These are phyloP conservation scores for Pediacus dermestoides DNA, from an alignment of 2,888 invertebrate species.

Conservation along the genomic window DNA sequence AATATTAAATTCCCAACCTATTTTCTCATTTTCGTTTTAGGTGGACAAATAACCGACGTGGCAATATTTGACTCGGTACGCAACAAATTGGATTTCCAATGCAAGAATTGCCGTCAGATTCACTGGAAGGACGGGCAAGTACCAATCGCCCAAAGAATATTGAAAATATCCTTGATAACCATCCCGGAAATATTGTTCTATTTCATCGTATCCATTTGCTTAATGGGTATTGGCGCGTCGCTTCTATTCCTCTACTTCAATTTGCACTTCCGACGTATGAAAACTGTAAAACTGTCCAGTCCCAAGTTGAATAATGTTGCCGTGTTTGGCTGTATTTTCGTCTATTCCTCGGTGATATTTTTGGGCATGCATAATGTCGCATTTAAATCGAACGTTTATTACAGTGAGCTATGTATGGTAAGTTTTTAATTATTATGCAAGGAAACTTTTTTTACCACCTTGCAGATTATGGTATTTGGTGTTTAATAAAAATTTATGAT, in stretches of 20 bases:
- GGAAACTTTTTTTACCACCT: conserved; percentile 3
- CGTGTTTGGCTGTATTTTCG: conserved; percentile 82
- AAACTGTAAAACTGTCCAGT: conserved; percentile 88
- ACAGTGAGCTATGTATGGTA: conserved; percentile 83
- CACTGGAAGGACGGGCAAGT: conserved; percentile 75
- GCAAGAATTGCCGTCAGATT: conserved; percentile 64
- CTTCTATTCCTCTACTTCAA: conserved; percentile 77
- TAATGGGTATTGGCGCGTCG: conserved; percentile 71
- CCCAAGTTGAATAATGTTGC: conserved; percentile 91
- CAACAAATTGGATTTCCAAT: conserved; percentile 62
- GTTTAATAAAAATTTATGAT: no score
- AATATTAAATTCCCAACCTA: no score
- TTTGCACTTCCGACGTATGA: conserved; percentile 75
- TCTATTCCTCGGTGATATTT: conserved; percentile 84
- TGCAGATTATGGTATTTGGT: no score
- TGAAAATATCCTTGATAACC: conserved; percentile 71
- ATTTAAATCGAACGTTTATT: conserved; percentile 63
- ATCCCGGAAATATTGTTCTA: conserved; percentile 75
- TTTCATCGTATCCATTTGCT: conserved; percentile 67
- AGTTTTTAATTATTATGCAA: conserved; percentile 44
- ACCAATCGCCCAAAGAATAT: conserved; percentile 74
- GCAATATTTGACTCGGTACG: conserved; percentile 67
- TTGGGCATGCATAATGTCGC: conserved; percentile 82
- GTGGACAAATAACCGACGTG: conserved; percentile 66
- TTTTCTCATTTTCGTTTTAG: conserved; percentile 52